phyloP scores from a whole-genome alignment of 2,888 invertebrate genomes.

The Colostygia pectinataria region DNA sequence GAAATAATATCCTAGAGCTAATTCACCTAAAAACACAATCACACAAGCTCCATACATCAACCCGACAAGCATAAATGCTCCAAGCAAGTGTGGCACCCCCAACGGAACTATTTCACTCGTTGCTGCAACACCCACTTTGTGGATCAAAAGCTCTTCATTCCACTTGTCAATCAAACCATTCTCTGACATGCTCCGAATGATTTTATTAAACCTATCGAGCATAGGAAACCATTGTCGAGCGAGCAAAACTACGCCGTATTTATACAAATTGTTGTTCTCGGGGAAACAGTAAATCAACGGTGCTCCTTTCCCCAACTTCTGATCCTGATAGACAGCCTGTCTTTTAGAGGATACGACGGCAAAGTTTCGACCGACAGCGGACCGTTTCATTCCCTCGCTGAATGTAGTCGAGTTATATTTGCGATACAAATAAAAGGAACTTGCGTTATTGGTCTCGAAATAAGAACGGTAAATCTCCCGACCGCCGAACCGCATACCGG shows the following conservation, averaged over 20 bases:
- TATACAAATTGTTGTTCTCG: slow-evolving; percentile 73
- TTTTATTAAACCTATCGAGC: slow-evolving; percentile 67
- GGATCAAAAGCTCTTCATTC: slow-evolving; percentile 71
- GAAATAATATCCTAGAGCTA: slow-evolving; percentile 39
- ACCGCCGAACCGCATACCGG: slow-evolving; percentile 71
- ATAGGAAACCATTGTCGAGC: slow-evolving; percentile 76
- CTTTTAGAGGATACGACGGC: slow-evolving; percentile 72
- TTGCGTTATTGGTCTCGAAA: slow-evolving; percentile 76
- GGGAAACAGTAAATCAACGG: slow-evolving; percentile 73
- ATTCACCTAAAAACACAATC: slow-evolving; percentile 62
- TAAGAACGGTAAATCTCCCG: slow-evolving; percentile 76
- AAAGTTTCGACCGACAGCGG: slow-evolving; percentile 67
- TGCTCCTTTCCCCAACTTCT: slow-evolving; percentile 69
- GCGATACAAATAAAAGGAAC: slow-evolving; percentile 75
- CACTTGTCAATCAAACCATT: slow-evolving; percentile 78
- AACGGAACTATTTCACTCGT: slow-evolving; percentile 61
- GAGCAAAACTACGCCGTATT: slow-evolving; percentile 75
- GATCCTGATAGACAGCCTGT: slow-evolving; percentile 74
- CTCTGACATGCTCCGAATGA: slow-evolving; percentile 74
- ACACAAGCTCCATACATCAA: slow-evolving; percentile 66
- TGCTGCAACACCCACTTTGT: slow-evolving; percentile 48
- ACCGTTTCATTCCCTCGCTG: slow-evolving; percentile 65
- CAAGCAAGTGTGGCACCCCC: slow-evolving; percentile 68
- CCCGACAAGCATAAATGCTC: slow-evolving; percentile 74
- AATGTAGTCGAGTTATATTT: slow-evolving; percentile 73